phyloP scores from a whole-genome alignment of 2,797 vertebrate genomes.

The Lepus townsendii region DNA sequence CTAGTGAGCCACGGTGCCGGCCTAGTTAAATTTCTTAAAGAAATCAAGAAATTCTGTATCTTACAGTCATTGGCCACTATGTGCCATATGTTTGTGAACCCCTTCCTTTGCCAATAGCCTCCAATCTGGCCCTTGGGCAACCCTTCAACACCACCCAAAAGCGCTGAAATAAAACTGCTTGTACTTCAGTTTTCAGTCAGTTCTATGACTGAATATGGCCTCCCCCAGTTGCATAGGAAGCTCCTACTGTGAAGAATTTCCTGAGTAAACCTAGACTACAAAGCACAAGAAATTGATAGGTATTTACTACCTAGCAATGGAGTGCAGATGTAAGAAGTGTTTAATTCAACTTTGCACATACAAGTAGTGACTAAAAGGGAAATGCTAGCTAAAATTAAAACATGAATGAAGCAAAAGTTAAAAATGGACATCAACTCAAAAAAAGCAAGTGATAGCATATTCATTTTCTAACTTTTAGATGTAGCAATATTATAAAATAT shows the following conservation, averaged over 20 bases:
- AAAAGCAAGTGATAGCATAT: slow-evolving; percentile 11
- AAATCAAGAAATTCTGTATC: background rate
- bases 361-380: background rate
- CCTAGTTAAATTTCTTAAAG: background rate
- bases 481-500: slow-evolving; percentile 44
- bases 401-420: slow-evolving; percentile 19
- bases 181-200: background rate
- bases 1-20: no score
- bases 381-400: slow-evolving; percentile 56
- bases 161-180: slow-evolving; percentile 6
- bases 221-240: background rate
- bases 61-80: background rate
- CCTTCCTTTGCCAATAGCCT: background rate
- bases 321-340: background rate
- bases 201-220: background rate
- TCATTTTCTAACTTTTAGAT: slow-evolving; percentile 52
- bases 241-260: background rate
- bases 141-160: background rate
- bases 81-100: background rate
- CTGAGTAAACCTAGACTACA: background rate
- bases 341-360: background rate
- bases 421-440: slow-evolving; percentile 52
- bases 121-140: background rate
- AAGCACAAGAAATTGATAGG: background rate
- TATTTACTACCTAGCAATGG: background rate